Base-by-base conservation (phyloP, 2,113 vertebrate species). In the Cercopithecus mona region DNA sequence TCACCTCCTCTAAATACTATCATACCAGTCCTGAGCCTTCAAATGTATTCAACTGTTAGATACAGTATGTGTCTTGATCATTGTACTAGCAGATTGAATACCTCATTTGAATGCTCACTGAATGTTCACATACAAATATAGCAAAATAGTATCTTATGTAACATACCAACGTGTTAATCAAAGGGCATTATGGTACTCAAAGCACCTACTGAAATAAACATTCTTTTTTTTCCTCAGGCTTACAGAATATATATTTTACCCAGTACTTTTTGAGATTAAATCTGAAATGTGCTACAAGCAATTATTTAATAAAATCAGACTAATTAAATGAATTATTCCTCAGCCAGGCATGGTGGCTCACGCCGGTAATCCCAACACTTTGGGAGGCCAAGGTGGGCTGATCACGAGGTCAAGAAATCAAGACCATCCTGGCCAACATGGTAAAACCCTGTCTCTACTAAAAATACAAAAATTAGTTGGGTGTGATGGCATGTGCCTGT, bases 241-340 rank as follows among this genome's bases (percentile, higher is more conserved):
- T 10, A 78, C 30, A 93, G 80, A 96, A 96, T 93, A 79, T 0
- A 90, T 1, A 92, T 0, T 1, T 43, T 68, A 68, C 45, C 94
- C 0, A 48, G 76, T 93, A 88, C 35, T 89, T 72, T 84, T 27
- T 90, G 50, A 92, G 87, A 25, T 57, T 92, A 82, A 83, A 66
- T 84, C 82, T 86, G 11, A 57, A 95, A 97, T 93, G 85, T 50
- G 68, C 90, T 96, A 84, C 45, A 98, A 94, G 35, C 20, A 93
- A 83, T 97, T 88, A 57, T 98, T 97, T 91, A 94, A 95, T 78
- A 95, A 97, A 97, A 97, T 72, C 82, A 87, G 96, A 70, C 1
- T 10, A 98, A 97, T 89, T 97, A 94, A 97, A 96, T 96, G 78
- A 48, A 96, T 61, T 83, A 94, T 64, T 64, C 27, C 61, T 64